Base-by-base conservation (phyloP, 2,888 invertebrate species). In the Troides oblongomaculatus region DNA sequence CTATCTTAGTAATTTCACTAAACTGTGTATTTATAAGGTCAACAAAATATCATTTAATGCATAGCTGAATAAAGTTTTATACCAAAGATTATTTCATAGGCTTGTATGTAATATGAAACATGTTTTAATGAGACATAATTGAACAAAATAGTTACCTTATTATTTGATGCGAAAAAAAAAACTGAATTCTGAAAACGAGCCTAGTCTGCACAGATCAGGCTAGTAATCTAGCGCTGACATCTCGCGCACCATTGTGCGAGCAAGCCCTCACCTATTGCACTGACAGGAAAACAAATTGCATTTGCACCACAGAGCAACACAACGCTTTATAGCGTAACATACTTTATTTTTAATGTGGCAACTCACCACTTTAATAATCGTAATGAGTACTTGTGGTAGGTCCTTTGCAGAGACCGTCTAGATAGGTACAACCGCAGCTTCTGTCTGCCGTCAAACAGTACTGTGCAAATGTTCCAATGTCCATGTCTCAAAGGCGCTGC, bases 281-380 rank as follows among this genome's bases (percentile, higher is more conserved):
- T 74, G 75, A 75, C 74, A 75, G 74, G 75, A 77, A 78, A 79
- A 80, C 77, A 71, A 72, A 79, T 79, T 70, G 75, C 71, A 69
- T 59, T 78, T 69, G 74, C 71, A 72, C 50, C 71, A 73, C 74
- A 67, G 8, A 71, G 66, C 66, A 70, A 68, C 70, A 18, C 46
- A 30, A 56, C 56, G 61, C 53, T 18, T 62, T 62, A 62, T 61
- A 53, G 61, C 56, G 25, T 56, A 23, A 58, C 53, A 1, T 56
- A 39, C 39, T 67, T 62, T 62, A 30, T 30, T 30, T 57, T 57
- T 53, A 6, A 53, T 14, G 14, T 39, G 39, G n/a, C n/a, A 53
- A 50, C 25, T 25, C 30, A 59, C 58, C 1, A 59, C 25, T 58
- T 59, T 59, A 39, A 39, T 39, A 39, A 1, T 8, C 7, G 8